A percentile compares a stretch with the other conserved stretches of the same genome.
phyloP scores from a whole-genome alignment of 2,797 vertebrate genomes.

The Melanotaenia boesemani region DNA sequence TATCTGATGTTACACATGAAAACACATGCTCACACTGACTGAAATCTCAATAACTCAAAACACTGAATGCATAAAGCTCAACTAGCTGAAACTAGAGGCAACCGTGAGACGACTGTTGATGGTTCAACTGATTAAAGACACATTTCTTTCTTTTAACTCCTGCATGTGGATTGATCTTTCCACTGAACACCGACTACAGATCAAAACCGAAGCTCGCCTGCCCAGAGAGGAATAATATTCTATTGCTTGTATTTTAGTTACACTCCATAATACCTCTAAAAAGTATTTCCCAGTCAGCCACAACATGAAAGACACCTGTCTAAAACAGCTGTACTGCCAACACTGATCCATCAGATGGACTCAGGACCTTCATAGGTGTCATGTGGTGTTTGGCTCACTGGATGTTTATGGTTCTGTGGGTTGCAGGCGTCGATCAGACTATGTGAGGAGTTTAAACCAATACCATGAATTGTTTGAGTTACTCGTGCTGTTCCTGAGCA shows the following conservation, averaged over 20 bases:
- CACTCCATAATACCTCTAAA: constrained; percentile 8
- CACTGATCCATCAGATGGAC: not conserved
- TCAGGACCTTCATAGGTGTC: not conserved
- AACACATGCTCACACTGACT: constrained; percentile 6
- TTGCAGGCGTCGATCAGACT: not conserved
- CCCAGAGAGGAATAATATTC: constrained; percentile 23
- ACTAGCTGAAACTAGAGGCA: constrained; percentile 37
- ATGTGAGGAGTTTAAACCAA: no score
- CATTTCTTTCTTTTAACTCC: constrained; percentile 41
- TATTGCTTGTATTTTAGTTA: constrained; percentile 15
- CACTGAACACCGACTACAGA: constrained; percentile 33
- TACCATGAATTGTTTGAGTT: not conserved
- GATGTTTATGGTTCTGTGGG: not conserved
- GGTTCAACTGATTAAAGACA: constrained; percentile 71
- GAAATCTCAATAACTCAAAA: constrained; percentile 18
- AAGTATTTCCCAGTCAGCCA: not conserved
- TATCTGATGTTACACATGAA: constrained; percentile 7
- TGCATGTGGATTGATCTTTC: constrained; percentile 30
- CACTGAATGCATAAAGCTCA: constrained; percentile 41
- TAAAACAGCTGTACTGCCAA: not conserved
- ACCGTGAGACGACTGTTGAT: constrained; percentile 72
- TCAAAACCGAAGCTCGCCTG: not conserved
- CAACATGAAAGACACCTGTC: not conserved
- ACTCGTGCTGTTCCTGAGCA: not conserved
- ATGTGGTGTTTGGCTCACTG: not conserved